Evolutionary conservation across 2,113 vertebrate species (phyloP), one percentile per base, ranked within the genome.

Genomic region (Lampris incognitus): DNA sequence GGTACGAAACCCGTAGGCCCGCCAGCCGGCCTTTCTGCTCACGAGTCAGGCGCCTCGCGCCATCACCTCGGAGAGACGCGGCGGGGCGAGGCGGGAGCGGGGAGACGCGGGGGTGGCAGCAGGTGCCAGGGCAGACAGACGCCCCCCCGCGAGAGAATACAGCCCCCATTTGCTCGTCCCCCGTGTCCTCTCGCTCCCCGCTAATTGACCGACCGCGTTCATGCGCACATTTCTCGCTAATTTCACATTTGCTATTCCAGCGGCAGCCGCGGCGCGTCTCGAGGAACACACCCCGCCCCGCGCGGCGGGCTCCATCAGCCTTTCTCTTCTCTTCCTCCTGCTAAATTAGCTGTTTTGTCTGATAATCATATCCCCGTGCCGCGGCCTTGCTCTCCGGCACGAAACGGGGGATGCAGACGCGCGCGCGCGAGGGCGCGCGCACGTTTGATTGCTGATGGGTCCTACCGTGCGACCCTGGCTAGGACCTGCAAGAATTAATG

Each of bases 231-330:
- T 91, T 95, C 95, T 90, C 95, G 93, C 97, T 99, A 98, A 99
- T 99, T 98, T 96, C 94, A 94, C 94, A 96, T 97, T 98, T 97
- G 94, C 95, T 95, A 99, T 98, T 98, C 97, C 91, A 94, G 90
- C 93, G 94, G 95, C 94, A 96, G 93, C 93, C 94, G 91, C 94
- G 88, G 92, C 94, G 87, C 92, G 95, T 94, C 95, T 96, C 89
- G 81, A 95, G 95, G 95, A 96, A 97, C 93, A 97, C 92, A 87
- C 95, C 94, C 93, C 95, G 90, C 93, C 92, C 94, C 93, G 90
- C 89, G 24, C 80, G 87, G 93, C 83, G 91, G 93, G 94, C 93
- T 92, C 95, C 89, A 92, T 95, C 94, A 94, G 93, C 90, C 86
- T 91, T 85, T 90, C 85, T 85, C 88, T 87, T 94, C 4, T 85